Evolutionary conservation across 2,888 invertebrate species (phyloP).

Genomic region (Apodemia duryi): DNA sequence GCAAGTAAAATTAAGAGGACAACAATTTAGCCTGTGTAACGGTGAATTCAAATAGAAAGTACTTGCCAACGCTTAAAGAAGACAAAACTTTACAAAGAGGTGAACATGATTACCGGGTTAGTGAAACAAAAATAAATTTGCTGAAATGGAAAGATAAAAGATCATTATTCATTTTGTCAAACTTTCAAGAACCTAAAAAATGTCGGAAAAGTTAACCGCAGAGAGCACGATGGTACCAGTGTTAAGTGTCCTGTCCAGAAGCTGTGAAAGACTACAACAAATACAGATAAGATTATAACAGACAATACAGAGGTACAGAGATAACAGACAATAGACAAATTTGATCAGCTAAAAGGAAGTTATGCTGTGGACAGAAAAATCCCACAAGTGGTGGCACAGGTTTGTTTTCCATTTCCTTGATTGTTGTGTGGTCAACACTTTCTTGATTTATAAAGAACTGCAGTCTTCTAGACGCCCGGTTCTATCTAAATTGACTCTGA

Average conservation of each 20-base stretch:
- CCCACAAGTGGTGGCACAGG: conserved; percentile 30
- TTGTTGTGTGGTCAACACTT: conserved; percentile 23
- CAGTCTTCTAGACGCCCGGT: conserved; percentile 17
- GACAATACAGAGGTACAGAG: no score
- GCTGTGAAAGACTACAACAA: conserved; percentile 29
- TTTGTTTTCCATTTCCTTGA: conserved; percentile 27
- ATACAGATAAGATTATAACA: no score
- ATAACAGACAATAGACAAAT: no score
- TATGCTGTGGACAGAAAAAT: conserved; percentile 31
- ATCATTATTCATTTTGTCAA: conserved; percentile 25
- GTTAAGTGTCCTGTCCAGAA: conserved; percentile 26
- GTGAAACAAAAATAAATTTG: conserved; percentile 17
- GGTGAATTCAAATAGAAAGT: neutral
- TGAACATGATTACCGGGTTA: conserved; percentile 23
- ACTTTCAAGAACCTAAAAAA: conserved; percentile 27
- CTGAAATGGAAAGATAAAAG: conserved; percentile 30
- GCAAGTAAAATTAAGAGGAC: neutral
- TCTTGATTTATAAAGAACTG: conserved; percentile 25
- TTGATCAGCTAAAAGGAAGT: conserved; percentile 30
- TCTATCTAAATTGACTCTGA: conserved; percentile 16
- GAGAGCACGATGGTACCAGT: conserved; percentile 21
- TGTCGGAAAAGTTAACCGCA: conserved; percentile 19
- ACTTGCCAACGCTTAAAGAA: conserved; percentile 15
- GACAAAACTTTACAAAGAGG: conserved; percentile 21
- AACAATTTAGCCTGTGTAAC: neutral